Conservation (phyloP, 2,797 vertebrate genomes). For the Peromyscus melanophrys region DNA sequence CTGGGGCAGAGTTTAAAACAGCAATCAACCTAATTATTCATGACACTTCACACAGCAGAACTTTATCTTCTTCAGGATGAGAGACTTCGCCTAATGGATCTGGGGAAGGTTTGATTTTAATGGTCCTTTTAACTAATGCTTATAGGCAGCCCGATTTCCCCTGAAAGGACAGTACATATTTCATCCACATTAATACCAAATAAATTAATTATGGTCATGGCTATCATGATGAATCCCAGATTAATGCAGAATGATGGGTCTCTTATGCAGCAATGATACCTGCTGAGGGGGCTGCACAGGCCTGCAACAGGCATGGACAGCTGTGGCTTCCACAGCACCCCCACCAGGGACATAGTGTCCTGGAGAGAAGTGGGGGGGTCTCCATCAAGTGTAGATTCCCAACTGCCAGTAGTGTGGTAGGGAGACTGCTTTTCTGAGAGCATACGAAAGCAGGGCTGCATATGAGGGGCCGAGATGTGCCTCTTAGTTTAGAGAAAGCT, state of each 20-base stretch:
- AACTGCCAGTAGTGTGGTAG: background rate
- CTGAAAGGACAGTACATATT: conserved; percentile 91
- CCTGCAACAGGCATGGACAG: background rate
- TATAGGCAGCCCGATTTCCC: conserved; percentile 89
- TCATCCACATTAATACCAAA: conserved; percentile 91
- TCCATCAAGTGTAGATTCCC: background rate
- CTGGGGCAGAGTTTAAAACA: conserved; percentile 89
- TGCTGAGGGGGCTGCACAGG: conserved; percentile 37
- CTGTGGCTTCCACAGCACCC: background rate
- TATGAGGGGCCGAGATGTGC: fast-evolving
- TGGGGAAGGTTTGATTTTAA: conserved; percentile 90
- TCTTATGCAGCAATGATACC: conserved; percentile 82
- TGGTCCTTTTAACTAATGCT: conserved; percentile 91
- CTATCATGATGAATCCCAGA: conserved; percentile 89
- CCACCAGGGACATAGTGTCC: background rate
- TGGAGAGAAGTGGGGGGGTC: background rate
- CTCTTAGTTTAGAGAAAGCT: background rate
- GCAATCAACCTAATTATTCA: conserved; percentile 89
- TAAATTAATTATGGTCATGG: conserved; percentile 89
- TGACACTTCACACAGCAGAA: conserved; percentile 89
- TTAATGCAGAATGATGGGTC: conserved; percentile 89
- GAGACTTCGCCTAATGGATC: conserved; percentile 89
- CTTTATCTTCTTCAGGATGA: conserved; percentile 89
- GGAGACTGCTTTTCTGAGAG: background rate
- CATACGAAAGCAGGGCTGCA: background rate